Evolutionary conservation across 2,797 vertebrate species (phyloP), one percentile per base, ranked within the genome.

Genomic region (Aplochiton taeniatus): DNA sequence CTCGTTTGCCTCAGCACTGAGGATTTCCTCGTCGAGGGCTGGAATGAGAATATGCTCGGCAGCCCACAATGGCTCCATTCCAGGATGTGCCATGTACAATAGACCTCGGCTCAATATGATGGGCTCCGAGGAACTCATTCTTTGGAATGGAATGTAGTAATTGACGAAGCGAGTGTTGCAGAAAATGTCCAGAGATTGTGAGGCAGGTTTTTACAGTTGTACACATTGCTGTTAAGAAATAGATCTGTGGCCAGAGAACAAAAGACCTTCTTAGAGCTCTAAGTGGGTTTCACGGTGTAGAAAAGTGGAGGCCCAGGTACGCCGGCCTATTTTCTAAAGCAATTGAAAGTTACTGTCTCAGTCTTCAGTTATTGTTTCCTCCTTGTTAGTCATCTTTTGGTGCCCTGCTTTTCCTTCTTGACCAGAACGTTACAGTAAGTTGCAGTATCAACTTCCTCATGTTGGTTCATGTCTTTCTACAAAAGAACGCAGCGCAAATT

Each of bases 51-150:
- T 83, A 76, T 59, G 69, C 80, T 83, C 75, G 46, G 70, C 65
- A 68, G 52, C 68, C 64, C 68, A 73, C 84, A 80, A 67, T 83
- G 83, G 84, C 78, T 85, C 77, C 70, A 63, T 78, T 87, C 80
- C 83, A 84, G 77, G 70, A 79, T 58, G 75, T 80, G 79, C 79
- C 81, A 74, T 71, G 70, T 79, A 83, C 83, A 83, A 80, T 88
- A 80, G 88, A 77, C 69, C 82, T 74, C 17, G 70, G 77, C 74
- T 80, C 79, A 66, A 54, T 78, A 69, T 74, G 83, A 84, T 71
- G 69, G 69, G 69, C 79, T 88, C 65, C 65, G 63, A 79, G 78
- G 85, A 81, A 69, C 72, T 65, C 79, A 72, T 74, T 16, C 20
- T n/a, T 51, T 20, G 14, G 20, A 49, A 19, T 4, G 67, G 68